These are phyloP conservation scores for Amphipoea oculea DNA, from an alignment of 2,888 invertebrate genomes.

Conservation along the genomic window DNA sequence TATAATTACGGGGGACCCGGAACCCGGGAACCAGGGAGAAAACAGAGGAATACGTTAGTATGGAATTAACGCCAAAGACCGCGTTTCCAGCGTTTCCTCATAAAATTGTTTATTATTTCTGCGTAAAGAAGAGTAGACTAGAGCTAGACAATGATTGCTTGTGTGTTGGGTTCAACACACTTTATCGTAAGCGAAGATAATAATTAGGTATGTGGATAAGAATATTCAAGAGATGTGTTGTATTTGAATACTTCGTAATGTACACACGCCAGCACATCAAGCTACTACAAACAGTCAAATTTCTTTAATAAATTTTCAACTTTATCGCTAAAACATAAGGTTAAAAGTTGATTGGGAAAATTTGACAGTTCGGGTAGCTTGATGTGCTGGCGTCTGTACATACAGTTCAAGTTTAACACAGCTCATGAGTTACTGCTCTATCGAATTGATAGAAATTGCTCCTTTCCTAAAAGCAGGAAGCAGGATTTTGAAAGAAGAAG, in stretches of 20 bases:
- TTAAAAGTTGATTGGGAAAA: too few relatives aligned
- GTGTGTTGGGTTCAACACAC: constrained; percentile 8
- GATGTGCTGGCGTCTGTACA: too few relatives aligned
- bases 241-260: neutral
- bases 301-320: too few relatives aligned
- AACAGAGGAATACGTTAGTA: neutral
- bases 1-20: neutral
- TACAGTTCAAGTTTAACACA: neutral
- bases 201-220: neutral
- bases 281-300: too few relatives aligned
- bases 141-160: neutral
- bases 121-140: neutral
- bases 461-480: neutral
- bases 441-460: neutral
- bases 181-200: neutral
- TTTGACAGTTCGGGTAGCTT: too few relatives aligned
- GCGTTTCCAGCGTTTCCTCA: neutral
- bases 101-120: constrained; percentile 5
- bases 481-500: neutral
- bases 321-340: too few relatives aligned
- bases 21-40: neutral
- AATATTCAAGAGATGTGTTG: neutral
- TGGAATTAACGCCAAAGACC: neutral
- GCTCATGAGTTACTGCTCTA: neutral
- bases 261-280: too few relatives aligned